Percentiles rank a stretch among this genome's conserved stretches.
These are phyloP conservation scores for Sebastes kiyomatsui DNA, from an alignment of 2,797 vertebrate genomes.

Conservation along the genomic window DNA sequence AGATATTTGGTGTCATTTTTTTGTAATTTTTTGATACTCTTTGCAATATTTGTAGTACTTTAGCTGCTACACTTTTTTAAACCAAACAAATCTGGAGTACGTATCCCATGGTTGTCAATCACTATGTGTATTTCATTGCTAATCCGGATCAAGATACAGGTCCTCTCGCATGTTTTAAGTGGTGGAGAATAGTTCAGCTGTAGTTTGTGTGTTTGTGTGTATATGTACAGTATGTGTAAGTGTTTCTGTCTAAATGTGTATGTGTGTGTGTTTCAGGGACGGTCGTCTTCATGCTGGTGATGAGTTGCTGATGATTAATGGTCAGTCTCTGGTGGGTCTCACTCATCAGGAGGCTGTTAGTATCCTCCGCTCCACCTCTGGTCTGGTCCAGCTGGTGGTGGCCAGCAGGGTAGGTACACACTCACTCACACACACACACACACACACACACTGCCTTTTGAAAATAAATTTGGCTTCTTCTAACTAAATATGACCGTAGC, in stretches of 20 bases:
- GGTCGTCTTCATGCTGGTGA: slow-evolving; percentile 91
- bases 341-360: slow-evolving; percentile 94
- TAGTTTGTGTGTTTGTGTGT: background rate
- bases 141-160: background rate
- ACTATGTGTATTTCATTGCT: background rate
- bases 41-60: background rate
- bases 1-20: background rate
- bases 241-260: background rate
- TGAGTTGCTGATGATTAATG: slow-evolving; percentile 95
- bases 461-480: background rate
- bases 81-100: background rate
- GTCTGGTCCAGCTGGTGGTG: slow-evolving; percentile 93
- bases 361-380: slow-evolving; percentile 88
- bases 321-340: slow-evolving; percentile 93
- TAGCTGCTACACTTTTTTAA: background rate
- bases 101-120: background rate
- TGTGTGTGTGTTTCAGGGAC: slow-evolving; percentile 82
- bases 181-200: background rate
- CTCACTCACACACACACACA: too few species aligned
- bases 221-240: background rate
- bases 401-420: slow-evolving; percentile 88
- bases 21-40: background rate
- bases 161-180: too few species aligned
- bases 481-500: background rate
- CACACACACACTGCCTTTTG: background rate